These are phyloP conservation scores for Copidosoma aretas DNA, from an alignment of 2,888 invertebrate genomes.

Conservation along the genomic window DNA sequence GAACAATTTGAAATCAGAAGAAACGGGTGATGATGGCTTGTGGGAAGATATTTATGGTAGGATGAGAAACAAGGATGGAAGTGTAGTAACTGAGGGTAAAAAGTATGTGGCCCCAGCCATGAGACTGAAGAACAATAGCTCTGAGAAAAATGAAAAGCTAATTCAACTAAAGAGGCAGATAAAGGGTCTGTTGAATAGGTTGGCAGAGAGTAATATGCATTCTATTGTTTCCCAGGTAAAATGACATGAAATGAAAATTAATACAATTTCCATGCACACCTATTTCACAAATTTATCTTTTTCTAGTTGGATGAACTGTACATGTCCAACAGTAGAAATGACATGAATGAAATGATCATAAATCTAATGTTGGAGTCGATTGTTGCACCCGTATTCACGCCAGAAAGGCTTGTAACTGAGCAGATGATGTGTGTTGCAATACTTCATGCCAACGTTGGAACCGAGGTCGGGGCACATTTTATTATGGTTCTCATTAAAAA, in stretches of 20 bases:
- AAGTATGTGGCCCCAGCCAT: conserved; percentile 87
- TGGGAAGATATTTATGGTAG: conserved; percentile 97
- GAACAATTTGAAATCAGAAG: conserved; percentile 24
- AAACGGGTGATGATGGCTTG: conserved; percentile 36
- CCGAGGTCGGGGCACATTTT: conserved; percentile 89
- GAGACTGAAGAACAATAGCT: conserved; percentile 65
- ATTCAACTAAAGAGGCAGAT: conserved; percentile 77
- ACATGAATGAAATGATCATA: conserved; percentile 79
- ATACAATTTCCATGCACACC: conserved; percentile 1
- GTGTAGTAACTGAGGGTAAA: conserved; percentile 69
- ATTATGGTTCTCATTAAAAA: conserved; percentile 75
- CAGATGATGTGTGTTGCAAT: conserved; percentile 83
- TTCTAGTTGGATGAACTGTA: conserved; percentile 82
- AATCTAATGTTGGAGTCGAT: conserved; percentile 75
- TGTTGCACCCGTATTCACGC: conserved; percentile 68
- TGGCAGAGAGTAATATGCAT: conserved; percentile 88
- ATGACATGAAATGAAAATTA: not conserved
- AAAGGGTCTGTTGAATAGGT: conserved; percentile 86
- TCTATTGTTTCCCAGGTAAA: conserved; percentile 71
- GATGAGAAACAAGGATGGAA: conserved; percentile 80
- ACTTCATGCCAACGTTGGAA: conserved; percentile 88
- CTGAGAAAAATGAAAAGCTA: conserved; percentile 67
- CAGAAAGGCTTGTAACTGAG: conserved; percentile 82
- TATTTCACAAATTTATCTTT: conserved; percentile 31
- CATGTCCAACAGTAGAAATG: conserved; percentile 78